phyloP scores from a whole-genome alignment of 2,797 vertebrate species.

The Tauraco hartlaubi region DNA sequence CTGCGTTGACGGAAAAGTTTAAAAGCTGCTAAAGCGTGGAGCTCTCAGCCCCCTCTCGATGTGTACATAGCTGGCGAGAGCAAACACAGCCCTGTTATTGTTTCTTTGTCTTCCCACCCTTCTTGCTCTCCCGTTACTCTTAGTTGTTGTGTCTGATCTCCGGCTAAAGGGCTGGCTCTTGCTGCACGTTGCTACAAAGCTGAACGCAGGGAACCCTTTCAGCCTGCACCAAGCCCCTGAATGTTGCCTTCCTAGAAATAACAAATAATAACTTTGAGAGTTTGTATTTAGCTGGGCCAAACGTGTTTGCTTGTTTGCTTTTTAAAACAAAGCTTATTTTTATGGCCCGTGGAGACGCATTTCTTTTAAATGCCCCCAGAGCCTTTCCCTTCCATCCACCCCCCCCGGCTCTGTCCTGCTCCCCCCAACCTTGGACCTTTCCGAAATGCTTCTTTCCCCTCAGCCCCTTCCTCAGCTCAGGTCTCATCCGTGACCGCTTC shows the following conservation, averaged over 20 bases:
- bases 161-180: conserved; percentile 53
- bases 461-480: not conserved
- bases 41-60: not conserved
- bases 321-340: conserved; percentile 51
- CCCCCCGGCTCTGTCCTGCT: not conserved
- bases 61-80: conserved; percentile 62
- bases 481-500: not conserved
- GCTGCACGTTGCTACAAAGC: conserved; percentile 23
- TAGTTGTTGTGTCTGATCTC: conserved; percentile 56
- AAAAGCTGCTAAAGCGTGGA: conserved; percentile 35
- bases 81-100: conserved; percentile 50
- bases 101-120: conserved; percentile 51
- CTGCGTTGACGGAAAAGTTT: conserved; percentile 14
- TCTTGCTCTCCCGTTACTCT: not conserved
- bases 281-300: conserved; percentile 11
- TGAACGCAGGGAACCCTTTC: conserved; percentile 26
- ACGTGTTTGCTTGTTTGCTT: conserved; percentile 58
- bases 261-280: conserved; percentile 47
- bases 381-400: not conserved
- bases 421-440: not conserved
- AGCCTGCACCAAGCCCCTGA: not conserved
- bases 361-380: not conserved
- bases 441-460: not conserved
- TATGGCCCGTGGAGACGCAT: not conserved
- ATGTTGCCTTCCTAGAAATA: conserved; percentile 50